These are phyloP conservation scores for Schrankia costaestrigalis DNA, from an alignment of 2,888 invertebrate species.

Conservation along the genomic window DNA sequence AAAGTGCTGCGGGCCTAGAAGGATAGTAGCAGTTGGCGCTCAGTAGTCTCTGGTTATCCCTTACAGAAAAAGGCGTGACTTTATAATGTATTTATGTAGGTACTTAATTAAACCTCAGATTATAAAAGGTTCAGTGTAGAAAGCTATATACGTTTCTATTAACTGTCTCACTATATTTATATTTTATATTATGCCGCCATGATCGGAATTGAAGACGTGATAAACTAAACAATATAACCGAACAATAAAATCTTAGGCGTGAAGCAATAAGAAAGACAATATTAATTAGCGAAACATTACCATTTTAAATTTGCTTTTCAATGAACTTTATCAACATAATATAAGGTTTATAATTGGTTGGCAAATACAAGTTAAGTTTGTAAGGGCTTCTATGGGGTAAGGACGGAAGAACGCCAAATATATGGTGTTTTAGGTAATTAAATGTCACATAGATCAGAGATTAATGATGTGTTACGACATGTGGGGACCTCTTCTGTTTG, in stretches of 20 bases:
- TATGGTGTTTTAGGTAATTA: constrained; percentile 81
- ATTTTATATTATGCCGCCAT: neutral
- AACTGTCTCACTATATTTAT: neutral
- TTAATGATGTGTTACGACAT: constrained; percentile 78
- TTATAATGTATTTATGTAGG: too few relatives aligned
- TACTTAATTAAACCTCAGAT: too few relatives aligned
- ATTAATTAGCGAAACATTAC: constrained; percentile 60
- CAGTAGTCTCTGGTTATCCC: too few relatives aligned
- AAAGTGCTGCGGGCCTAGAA: too few relatives aligned
- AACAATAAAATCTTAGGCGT: constrained; percentile 78
- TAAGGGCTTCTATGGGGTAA: constrained; percentile 48
- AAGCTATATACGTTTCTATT: neutral
- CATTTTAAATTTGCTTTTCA: constrained; percentile 10
- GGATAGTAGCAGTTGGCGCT: too few relatives aligned
- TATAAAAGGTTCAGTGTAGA: too few relatives aligned
- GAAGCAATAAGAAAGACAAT: constrained; percentile 76
- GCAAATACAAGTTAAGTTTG: constrained; percentile 21
- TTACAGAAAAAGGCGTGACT: too few relatives aligned
- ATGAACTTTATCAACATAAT: constrained; percentile 19
- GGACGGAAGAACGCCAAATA: constrained; percentile 76
- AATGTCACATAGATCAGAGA: constrained; percentile 80
- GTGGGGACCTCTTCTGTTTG: constrained; percentile 40
- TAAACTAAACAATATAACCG: constrained; percentile 36
- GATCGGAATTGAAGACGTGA: constrained; percentile 19
- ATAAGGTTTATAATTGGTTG: constrained; percentile 27